Conservation (phyloP, 2,888 invertebrate genomes). For the Monochamus alternatus region DNA sequence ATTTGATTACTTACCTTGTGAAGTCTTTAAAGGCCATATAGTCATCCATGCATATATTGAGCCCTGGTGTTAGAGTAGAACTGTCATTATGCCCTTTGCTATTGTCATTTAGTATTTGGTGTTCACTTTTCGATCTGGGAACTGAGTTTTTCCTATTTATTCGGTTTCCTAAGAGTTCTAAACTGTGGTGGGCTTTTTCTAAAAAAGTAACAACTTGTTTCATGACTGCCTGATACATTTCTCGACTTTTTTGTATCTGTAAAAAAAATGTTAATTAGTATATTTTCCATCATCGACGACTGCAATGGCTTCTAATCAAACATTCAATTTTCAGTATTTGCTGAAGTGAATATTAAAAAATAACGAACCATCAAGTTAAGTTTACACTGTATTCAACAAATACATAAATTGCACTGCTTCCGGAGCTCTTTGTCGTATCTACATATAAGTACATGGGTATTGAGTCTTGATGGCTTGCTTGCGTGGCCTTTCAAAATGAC, state of each 20-base stretch:
- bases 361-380: too few species aligned
- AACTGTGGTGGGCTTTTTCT: constrained; percentile 79
- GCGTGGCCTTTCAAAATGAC: too few species aligned
- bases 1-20: constrained; percentile 72
- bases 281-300: neutral
- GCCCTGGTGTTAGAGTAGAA: constrained; percentile 23
- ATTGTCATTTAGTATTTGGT: constrained; percentile 67
- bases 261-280: constrained; percentile 55
- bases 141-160: constrained; percentile 66
- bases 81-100: constrained; percentile 31
- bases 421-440: too few species aligned
- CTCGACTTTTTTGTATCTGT: constrained; percentile 81
- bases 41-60: constrained; percentile 55
- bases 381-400: too few species aligned
- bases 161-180: constrained; percentile 72
- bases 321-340: too few species aligned
- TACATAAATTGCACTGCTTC: too few species aligned
- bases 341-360: too few species aligned
- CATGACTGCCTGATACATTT: constrained; percentile 83
- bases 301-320: neutral
- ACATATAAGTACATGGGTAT: too few species aligned
- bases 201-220: constrained; percentile 81
- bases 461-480: too few species aligned
- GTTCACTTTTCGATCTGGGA: constrained; percentile 73
- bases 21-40: constrained; percentile 74